Base-by-base conservation (phyloP, 2,113 vertebrate genomes). In the Aphyosemion australe region DNA sequence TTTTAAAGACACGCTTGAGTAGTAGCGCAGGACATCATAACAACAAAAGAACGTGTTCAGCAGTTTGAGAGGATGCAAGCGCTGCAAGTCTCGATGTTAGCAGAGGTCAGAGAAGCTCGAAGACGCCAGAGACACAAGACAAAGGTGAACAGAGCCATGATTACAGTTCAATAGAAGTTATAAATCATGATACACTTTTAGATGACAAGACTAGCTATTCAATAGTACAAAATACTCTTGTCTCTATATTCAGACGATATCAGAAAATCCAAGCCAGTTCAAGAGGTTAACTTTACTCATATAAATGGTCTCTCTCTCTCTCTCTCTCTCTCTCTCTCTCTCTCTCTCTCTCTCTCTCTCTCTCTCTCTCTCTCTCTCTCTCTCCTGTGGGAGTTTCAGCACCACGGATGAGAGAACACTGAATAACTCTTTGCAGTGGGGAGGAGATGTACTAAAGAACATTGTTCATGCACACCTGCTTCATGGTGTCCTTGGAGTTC, bases 401-500 rank as follows among this genome's bases (percentile, higher is more conserved):
- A 42, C 9, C 41, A 13, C 12, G 12, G 4, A 11, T 42, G 41
- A 42, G 41, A 42, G 41, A 42, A 42, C 11, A 42, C 12, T 42
- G 8, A 39, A 39, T 39, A 39, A 8, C 37, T 39, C 8, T 39
- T 39, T 39, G 41, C 41, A 1, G 5, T 37, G 2, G 16, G 56
- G 13, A 46, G 26, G 49, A 16, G 53, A 31, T 57, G 54, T 11
- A 41, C 13, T 9, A 12, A 42, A 53, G 16, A 20, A 56, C 11
- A 4, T 12, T 13, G 26, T 52, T 32, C 49, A 48, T 66, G 85
- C 87, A 53, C 76, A 93, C 93, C 91, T 93, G 92, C 74, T 93
- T 94, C 85, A 94, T 93, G 2, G 90, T 85, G 87, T 92, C 89
- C 78, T 93, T 90, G 43, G 91, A 85, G 61, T 91, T 74, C 76